Base-by-base conservation (phyloP, 2,797 vertebrate species). In the Bufotes viridis region DNA sequence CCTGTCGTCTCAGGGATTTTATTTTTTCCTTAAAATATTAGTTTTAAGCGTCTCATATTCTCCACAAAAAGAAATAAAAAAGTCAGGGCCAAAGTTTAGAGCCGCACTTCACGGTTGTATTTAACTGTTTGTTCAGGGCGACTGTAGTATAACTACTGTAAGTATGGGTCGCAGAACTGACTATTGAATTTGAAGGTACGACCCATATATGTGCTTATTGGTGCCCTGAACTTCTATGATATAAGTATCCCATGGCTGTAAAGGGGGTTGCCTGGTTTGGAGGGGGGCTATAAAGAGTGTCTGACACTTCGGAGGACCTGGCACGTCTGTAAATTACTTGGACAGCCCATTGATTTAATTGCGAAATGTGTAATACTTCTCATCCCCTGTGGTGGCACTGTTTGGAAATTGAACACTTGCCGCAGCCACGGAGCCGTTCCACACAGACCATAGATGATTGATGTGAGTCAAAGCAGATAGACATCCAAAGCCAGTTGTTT, bases 1-100 rank as follows among this genome's bases (percentile, higher is more conserved):
- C 7, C 65, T 34, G 58, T 34, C 18, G 18, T 83, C 82, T 57
- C 82, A 14, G 7, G 12, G 49, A 83, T 58, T 83, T 57, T 57
- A 55, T 14, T 75, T 67, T 83, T 70, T 14, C 65, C 17, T 70
- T 6, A 83, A 42, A 69, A 26, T 67, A 17, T 63, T n/a, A 8
- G 18, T 76, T 78, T 63, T 63, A 34, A 76, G 58, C 72, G 63
- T 18, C 20, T 49, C 26, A 3, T 49, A 42, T 34, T 74, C 26
- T 57, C 29, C 10, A n/a, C 69, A 58, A 58, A 72, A 17, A 61
- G 4, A 51, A 76, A 78, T 63, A 57, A 17, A 17, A 22, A 0
- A 22, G 24, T 34, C 70, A 74, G 18, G 74, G 74, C 22, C 74
- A 78, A 78, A 78, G 74, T 55, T 78, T 78, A 76, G 74, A 53